Evolutionary conservation across 2,113 vertebrate species (phyloP).

Genomic region (Alligator mississippiensis): DNA sequence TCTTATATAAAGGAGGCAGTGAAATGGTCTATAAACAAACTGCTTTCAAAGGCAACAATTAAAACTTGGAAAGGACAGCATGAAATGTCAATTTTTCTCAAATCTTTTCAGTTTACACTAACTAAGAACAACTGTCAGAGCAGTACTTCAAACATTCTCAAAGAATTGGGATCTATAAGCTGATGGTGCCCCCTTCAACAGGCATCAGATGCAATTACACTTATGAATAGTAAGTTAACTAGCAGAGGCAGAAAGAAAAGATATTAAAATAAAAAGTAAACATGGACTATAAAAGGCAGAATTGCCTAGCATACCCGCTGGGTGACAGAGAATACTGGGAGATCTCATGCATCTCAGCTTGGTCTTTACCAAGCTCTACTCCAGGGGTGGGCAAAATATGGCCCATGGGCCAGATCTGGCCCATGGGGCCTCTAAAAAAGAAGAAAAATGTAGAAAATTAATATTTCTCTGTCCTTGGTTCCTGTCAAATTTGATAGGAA

Average conservation of each 20-base stretch:
- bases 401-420: too few relatives aligned
- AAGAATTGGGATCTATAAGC: neutral
- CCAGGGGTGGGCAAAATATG: too few relatives aligned
- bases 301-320: neutral
- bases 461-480: too few relatives aligned
- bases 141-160: constrained; percentile 22
- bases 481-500: too few relatives aligned
- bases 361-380: neutral
- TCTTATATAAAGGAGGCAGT: neutral
- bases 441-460: too few relatives aligned
- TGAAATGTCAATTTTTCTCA: constrained; percentile 3
- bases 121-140: neutral
- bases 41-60: neutral
- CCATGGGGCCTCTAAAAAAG: too few relatives aligned
- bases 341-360: neutral
- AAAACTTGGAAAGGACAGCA: neutral
- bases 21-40: constrained; percentile 29
- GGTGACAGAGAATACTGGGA: neutral
- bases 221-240: neutral
- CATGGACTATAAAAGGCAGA: neutral
- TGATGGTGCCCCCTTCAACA: neutral
- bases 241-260: neutral
- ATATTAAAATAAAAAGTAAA: neutral
- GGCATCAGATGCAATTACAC: neutral
- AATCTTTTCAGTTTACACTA: constrained; percentile 28